Base-by-base conservation (phyloP, 2,797 vertebrate genomes). In the Hydrocynus forskahlii region DNA sequence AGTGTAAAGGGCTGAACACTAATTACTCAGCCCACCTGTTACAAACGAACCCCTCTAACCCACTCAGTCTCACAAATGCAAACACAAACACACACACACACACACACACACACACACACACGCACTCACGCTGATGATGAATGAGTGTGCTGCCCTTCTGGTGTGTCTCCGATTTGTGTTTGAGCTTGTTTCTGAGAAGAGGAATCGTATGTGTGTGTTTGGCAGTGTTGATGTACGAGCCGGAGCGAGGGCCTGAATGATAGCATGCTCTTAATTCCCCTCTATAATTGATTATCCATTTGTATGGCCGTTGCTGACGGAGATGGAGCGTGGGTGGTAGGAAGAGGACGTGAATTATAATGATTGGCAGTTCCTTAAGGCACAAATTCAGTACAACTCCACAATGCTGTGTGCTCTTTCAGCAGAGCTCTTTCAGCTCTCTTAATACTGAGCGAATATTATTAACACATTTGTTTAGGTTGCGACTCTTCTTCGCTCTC, bases 281-380 rank as follows among this genome's bases (percentile, higher is more conserved):
- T 19, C 21, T 5, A 75, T 87, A 90, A 91, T 91, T 88, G 88
- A 89, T 89, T 86, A 76, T 80, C 83, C 69, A 60, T 88, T 85
- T 75, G 55, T 83, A 85, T 13, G 80, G 82, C 87, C 71, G 79
- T 78, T 63, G 66, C 78, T 78, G 75, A 85, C 83, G 81, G 25
- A 35, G 59, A 71, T 54, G 45, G 43, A 86, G 82, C 25, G 76
- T 16, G 74, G 85, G 78, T 85, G 72, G 74, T 83, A 75, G 82
- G 81, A 91, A 86, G 82, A 90, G 89, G 87, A 89, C 90, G 86
- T 88, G 82, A 57, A 73, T 40, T 38, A 73, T 38, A 57, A 73
- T 6, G 52, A 73, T 13, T 59, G 71, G 71, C 54, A 73, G 52
- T 25, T 73, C 52, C 29, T 57, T 40, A 73, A 73, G 35, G 25